Base-by-base conservation (phyloP, 2,888 invertebrate genomes). In the Chrysolina oricalcia region DNA sequence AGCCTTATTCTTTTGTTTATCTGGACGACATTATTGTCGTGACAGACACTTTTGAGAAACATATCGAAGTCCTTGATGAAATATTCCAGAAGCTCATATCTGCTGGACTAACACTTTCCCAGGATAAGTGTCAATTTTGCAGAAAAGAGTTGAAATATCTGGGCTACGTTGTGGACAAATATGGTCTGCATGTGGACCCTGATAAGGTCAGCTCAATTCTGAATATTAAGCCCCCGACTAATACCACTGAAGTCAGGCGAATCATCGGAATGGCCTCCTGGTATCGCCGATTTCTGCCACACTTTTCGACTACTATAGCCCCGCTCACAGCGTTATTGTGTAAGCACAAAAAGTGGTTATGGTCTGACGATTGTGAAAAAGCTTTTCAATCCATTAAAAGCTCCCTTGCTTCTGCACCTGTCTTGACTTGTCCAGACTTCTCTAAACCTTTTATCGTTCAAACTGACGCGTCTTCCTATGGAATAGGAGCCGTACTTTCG, bases 1-100 rank as follows among this genome's bases (percentile, higher is more conserved):
- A 81, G 53, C 81, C 81, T 9, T 41, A 81, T 53, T 77, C 78
- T 3, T 83, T 83, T 63, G 80, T 76, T 0, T 84, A 85, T 62
- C 70, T 83, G 10, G 82, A 83, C 62, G 83, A 84, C 40, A 75
- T 84, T 8, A 79, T 85, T 9, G 74, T 84, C 0, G 72, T 72
- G 0, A 81, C 74, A 11, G 13, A 46, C 50, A 80, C 73, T 0
- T 83, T 83, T 40, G 73, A 64, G 41, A 40, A 73, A 48, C 83
- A 83, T 62, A 3, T 81, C 21, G 46, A 73, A 9, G 71, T 82
- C 10, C 56, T 83, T 19, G 59, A 62, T 11, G 71, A 76, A 35
- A 80, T 85, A 5, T 78, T 85, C 9, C 40, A 48, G 9, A 48
- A 83, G 2, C 71, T 85, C 9, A 0, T 74, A 6, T 70, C 78